A percentile compares a stretch with the other conserved stretches of the same genome.
Conservation (phyloP, 2,113 vertebrate genomes). For the Scartelaos histophorus region DNA sequence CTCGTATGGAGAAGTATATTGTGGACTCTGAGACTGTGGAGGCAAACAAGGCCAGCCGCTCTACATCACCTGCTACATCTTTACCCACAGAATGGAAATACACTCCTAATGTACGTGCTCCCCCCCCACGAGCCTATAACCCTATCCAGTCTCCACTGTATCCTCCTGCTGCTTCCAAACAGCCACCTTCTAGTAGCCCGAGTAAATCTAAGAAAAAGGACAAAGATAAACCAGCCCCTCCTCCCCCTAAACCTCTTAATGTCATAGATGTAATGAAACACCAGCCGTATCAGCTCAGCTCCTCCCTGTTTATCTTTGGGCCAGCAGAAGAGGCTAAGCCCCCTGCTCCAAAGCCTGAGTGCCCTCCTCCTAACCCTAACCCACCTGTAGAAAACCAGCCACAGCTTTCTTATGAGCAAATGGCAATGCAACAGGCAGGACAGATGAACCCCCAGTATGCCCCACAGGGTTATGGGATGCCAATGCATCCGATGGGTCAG, state of each 20-base stretch:
- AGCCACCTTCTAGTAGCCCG: slow-evolving; percentile 64
- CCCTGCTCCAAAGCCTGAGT: slow-evolving; percentile 49
- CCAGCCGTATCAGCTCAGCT: slow-evolving; percentile 91
- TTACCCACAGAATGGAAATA: slow-evolving; percentile 94
- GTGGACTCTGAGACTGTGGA: slow-evolving; percentile 94
- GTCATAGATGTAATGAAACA: slow-evolving; percentile 97
- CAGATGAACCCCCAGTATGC: slow-evolving; percentile 70
- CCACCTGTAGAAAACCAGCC: slow-evolving; percentile 70
- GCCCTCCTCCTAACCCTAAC: slow-evolving; percentile 54
- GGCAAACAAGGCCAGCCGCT: slow-evolving; percentile 82
- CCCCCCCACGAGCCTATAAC: slow-evolving; percentile 90
- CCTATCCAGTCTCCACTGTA: slow-evolving; percentile 92
- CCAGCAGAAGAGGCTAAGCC: slow-evolving; percentile 79
- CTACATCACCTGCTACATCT: slow-evolving; percentile 88
- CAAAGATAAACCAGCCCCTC: slow-evolving; percentile 74
- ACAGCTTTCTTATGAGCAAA: slow-evolving; percentile 64
- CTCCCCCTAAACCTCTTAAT: slow-evolving; percentile 87
- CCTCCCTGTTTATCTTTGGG: slow-evolving; percentile 93
- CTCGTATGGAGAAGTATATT: slow-evolving; percentile 96
- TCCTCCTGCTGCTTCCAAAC: slow-evolving; percentile 86
- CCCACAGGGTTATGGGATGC: slow-evolving; percentile 77
- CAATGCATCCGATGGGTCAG: slow-evolving; percentile 72
- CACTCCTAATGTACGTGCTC: slow-evolving; percentile 90
- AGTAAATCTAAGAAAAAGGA: slow-evolving; percentile 78
- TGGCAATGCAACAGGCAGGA: slow-evolving; percentile 70